phyloP scores from a whole-genome alignment of 2,113 vertebrate genomes.

The Paramormyrops kingsleyae region DNA sequence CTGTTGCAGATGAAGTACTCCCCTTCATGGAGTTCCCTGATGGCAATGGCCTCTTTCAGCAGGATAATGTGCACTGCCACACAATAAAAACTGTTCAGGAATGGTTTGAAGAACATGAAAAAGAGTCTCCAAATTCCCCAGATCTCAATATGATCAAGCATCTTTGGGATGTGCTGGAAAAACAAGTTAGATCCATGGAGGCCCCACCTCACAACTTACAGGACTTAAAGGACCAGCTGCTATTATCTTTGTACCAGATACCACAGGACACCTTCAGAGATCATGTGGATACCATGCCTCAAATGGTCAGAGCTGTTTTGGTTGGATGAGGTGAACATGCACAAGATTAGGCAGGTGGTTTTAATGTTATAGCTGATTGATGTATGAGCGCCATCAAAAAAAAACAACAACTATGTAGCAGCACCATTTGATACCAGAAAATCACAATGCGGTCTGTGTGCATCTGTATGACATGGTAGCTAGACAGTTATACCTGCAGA shows the following conservation, averaged over 20 bases:
- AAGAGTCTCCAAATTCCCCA: too few species aligned
- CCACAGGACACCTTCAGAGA: neutral
- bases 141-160: too few species aligned
- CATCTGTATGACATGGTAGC: neutral
- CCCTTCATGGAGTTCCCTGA: too few species aligned
- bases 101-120: too few species aligned
- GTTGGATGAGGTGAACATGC: neutral
- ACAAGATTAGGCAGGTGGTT: neutral
- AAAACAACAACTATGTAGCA: neutral
- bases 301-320: neutral
- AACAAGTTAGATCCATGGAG: too few species aligned
- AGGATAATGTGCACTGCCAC: too few species aligned
- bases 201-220: neutral
- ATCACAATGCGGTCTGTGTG: neutral
- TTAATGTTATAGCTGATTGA: neutral
- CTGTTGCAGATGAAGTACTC: too few species aligned
- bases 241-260: neutral
- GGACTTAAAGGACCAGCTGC: neutral
- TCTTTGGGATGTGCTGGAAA: too few species aligned
- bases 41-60: too few species aligned
- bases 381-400: neutral
- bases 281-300: neutral
- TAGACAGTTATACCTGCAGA: neutral
- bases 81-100: too few species aligned
- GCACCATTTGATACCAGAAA: neutral